Percentiles rank a stretch among this genome's conserved stretches.
phyloP scores from a whole-genome alignment of 1,140 invertebrate genomes.

The Neodiprion fabricii region DNA sequence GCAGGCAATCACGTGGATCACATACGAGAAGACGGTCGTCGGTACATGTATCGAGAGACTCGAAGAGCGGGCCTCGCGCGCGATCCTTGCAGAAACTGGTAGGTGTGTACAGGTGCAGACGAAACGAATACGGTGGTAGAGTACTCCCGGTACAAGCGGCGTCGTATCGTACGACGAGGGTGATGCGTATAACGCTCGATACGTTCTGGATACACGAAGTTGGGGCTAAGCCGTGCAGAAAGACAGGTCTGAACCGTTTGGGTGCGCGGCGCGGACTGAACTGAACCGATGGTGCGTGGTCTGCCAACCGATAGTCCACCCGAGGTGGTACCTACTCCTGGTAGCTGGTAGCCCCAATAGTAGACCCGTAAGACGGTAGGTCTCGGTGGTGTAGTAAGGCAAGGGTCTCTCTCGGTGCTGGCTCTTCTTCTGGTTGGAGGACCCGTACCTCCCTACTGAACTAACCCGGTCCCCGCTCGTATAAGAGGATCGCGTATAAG shows the following conservation, averaged over 20 bases:
- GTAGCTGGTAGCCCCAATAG: constrained; percentile 44
- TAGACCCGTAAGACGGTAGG: constrained; percentile 48
- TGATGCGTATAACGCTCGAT: too few species aligned
- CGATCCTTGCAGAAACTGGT: too few species aligned
- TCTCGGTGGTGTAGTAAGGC: constrained; percentile 39
- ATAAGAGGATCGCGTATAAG: constrained; percentile 19
- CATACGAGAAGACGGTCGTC: too few species aligned
- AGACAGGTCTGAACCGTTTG: constrained; percentile 62
- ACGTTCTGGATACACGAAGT: too few species aligned
- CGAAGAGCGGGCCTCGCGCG: too few species aligned
- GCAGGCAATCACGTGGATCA: too few species aligned
- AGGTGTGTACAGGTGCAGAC: too few species aligned
- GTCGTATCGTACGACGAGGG: too few species aligned
- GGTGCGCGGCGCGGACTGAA: constrained; percentile 62
- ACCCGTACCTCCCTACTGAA: constrained; percentile 61
- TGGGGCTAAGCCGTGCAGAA: not conserved
- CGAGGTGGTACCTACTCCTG: constrained; percentile 4
- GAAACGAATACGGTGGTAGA: too few species aligned
- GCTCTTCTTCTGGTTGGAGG: constrained; percentile 60
- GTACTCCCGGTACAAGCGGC: too few species aligned
- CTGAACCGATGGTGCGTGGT: constrained; percentile 58
- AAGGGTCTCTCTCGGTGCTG: constrained; percentile 32
- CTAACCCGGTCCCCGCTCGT: constrained; percentile 44
- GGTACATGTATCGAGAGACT: too few species aligned
- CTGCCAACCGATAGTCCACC: constrained; percentile 14